A percentile compares a stretch with the other conserved stretches of the same genome.
phyloP scores from a whole-genome alignment of 2,113 vertebrate genomes.

The Triplophysa rosa region DNA sequence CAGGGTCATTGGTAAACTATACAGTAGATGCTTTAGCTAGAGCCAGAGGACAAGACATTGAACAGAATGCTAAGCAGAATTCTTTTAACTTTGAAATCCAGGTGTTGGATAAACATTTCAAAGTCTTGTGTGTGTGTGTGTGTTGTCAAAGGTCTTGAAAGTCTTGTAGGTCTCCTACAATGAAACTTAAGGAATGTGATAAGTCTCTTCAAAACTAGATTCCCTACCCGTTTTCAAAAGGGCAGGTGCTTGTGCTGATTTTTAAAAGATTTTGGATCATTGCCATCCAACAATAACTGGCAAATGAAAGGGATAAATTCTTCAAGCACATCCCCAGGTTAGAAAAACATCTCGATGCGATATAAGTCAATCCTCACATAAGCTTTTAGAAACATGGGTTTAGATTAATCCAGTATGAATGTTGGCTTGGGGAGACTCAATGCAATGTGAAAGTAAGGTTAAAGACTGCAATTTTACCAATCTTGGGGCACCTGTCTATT shows the following conservation, averaged over 20 bases:
- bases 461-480: background rate
- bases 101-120: background rate
- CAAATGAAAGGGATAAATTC: background rate
- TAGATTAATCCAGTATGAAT: background rate
- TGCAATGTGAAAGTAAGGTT: constrained; percentile 24
- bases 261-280: constrained; percentile 12
- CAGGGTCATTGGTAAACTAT: constrained; percentile 23
- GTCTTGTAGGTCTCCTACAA: background rate
- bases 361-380: background rate
- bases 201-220: background rate
- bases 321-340: constrained; percentile 22
- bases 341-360: background rate
- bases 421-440: background rate
- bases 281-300: constrained; percentile 20
- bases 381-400: constrained; percentile 10
- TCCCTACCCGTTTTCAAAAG: background rate
- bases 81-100: background rate
- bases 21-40: background rate
- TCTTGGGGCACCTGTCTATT: background rate
- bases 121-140: background rate
- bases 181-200: background rate
- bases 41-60: background rate
- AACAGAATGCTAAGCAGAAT: background rate
- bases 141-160: background rate
- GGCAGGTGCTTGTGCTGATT: background rate